Conservation (phyloP, 2,113 vertebrate species). For the Natator depressus region DNA sequence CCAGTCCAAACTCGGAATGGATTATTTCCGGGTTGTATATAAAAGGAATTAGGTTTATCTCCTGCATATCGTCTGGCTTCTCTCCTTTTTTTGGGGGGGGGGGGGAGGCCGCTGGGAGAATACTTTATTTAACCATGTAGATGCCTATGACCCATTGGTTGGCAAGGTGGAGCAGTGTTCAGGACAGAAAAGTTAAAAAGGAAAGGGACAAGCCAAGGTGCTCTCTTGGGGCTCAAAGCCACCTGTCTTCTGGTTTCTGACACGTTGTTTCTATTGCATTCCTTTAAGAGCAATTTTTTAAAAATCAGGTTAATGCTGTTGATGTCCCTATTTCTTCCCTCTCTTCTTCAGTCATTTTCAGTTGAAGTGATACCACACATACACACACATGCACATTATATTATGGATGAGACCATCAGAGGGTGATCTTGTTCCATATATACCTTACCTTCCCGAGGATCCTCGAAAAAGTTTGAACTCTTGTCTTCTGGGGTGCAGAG, state of each 20-base stretch:
- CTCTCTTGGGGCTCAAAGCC: background rate
- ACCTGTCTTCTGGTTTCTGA: background rate
- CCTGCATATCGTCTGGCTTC: background rate
- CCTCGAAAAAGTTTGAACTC: background rate
- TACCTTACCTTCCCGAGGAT: conserved; percentile 36
- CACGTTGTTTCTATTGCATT: background rate
- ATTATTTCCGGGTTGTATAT: background rate
- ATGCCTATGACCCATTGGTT: background rate
- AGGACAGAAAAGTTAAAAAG: background rate
- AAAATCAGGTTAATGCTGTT: background rate
- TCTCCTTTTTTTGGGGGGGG: background rate
- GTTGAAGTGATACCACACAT: background rate
- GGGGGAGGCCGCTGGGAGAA: no score
- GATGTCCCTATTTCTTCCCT: background rate
- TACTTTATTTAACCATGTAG: conserved; percentile 30
- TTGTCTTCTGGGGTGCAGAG: background rate
- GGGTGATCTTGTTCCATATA: conserved; percentile 4
- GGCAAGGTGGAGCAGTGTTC: background rate
- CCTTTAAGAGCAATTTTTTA: background rate
- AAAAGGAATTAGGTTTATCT: background rate
- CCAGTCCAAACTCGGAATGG: background rate
- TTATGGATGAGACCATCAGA: background rate
- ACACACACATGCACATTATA: background rate
- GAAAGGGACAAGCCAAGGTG: background rate
- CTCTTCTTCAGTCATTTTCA: background rate